Conservation (phyloP, 1,140 invertebrate species). For the Drosophila erecta region DNA sequence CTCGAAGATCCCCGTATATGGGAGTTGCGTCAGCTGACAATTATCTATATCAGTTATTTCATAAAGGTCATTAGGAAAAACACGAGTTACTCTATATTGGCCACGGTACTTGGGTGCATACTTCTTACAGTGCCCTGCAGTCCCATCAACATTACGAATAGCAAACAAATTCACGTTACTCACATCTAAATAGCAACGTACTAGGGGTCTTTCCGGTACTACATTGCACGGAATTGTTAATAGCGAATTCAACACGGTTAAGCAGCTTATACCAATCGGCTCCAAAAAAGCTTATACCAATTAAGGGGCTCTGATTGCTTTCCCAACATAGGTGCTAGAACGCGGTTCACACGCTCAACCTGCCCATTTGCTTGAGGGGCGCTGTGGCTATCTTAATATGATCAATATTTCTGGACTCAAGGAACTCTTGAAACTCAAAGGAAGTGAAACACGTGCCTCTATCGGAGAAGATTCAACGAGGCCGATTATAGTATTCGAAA, state of each 20-base stretch:
- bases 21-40: too few species aligned
- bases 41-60: too few species aligned
- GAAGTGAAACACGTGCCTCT: too few species aligned
- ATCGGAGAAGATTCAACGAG: too few species aligned
- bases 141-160: slow-evolving; percentile 3
- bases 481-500: too few species aligned
- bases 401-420: neutral
- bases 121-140: slow-evolving; percentile 1
- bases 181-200: neutral
- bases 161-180: slow-evolving; percentile 1
- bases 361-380: slow-evolving; percentile 1
- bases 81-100: neutral
- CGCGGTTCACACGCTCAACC: slow-evolving; percentile 5
- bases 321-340: neutral
- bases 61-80: too few species aligned
- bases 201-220: neutral
- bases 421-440: too few species aligned
- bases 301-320: neutral
- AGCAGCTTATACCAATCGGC: neutral
- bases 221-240: too few species aligned
- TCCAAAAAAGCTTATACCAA: too few species aligned
- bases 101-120: slow-evolving; percentile 2
- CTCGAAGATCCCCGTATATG: too few species aligned
- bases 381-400: neutral
- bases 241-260: neutral